These are phyloP conservation scores for Microtus oregoni DNA, from an alignment of 2,113 vertebrate species.

Conservation along the genomic window DNA sequence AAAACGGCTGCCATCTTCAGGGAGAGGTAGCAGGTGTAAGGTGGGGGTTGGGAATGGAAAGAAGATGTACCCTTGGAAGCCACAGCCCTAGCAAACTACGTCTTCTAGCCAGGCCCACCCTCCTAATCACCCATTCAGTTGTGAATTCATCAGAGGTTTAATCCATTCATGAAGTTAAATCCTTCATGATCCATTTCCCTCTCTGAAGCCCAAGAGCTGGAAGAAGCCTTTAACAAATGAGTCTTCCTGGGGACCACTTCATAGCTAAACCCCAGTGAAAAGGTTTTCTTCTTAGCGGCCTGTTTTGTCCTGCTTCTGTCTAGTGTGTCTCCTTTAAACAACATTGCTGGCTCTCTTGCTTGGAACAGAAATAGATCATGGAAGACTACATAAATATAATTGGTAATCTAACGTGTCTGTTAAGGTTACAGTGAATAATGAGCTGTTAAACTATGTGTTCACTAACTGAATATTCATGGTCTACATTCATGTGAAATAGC, in stretches of 20 bases:
- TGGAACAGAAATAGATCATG: constrained; percentile 42
- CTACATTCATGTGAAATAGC: neutral
- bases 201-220: neutral
- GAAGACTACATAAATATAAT: neutral
- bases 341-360: neutral
- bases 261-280: neutral
- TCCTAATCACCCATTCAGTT: neutral
- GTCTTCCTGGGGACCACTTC: neutral
- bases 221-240: neutral
- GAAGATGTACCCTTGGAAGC: neutral
- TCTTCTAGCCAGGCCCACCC: neutral
- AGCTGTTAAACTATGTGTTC: neutral
- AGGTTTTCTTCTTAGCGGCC: neutral
- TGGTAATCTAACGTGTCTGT: constrained; percentile 2
- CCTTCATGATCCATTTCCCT: neutral
- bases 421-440: neutral
- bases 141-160: neutral
- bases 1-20: neutral
- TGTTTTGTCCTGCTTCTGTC: neutral
- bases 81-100: too few species aligned
- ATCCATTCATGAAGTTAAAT: neutral
- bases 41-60: too few species aligned
- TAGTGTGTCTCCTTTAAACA: neutral
- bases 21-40: neutral
- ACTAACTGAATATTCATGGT: neutral